These are phyloP conservation scores for Electrophaes corylata DNA, from an alignment of 2,888 invertebrate species.

Conservation along the genomic window DNA sequence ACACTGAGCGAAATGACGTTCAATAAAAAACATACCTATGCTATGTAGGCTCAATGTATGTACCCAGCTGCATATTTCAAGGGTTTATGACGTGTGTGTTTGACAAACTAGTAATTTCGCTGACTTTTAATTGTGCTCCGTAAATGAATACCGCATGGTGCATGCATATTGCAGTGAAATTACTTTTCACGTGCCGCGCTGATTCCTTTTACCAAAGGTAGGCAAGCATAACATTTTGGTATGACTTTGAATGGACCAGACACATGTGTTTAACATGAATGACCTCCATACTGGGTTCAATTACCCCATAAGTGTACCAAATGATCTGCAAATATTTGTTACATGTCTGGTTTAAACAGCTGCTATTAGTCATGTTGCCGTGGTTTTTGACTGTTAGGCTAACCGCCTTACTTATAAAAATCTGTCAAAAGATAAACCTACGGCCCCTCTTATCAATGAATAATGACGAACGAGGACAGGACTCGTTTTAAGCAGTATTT, in stretches of 20 bases:
- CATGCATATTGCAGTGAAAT: constrained; percentile 1
- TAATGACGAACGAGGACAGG: too few relatives aligned
- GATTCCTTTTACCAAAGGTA: background rate
- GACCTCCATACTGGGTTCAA: background rate
- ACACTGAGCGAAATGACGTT: background rate
- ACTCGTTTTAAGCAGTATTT: too few relatives aligned
- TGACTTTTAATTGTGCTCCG: background rate
- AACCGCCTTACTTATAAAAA: too few relatives aligned
- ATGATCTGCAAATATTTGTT: constrained; percentile 10
- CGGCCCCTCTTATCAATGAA: too few relatives aligned
- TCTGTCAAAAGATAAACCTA: too few relatives aligned
- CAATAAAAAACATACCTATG: background rate
- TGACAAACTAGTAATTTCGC: constrained; percentile 2
- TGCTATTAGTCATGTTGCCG: background rate
- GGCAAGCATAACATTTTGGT: background rate
- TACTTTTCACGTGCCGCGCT: background rate
- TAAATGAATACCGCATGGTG: constrained; percentile 11
- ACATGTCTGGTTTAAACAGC: constrained; percentile 6
- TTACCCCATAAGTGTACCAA: background rate
- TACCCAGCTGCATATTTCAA: constrained; percentile 13
- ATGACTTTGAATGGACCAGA: background rate
- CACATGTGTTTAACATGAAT: background rate
- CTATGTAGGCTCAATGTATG: constrained; percentile 1
- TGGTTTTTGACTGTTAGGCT: background rate
- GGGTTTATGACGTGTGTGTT: constrained; percentile 4